Percentiles rank a stretch among this genome's conserved stretches.
Evolutionary conservation across 2,888 invertebrate genomes (phyloP).

Genomic region (Heliconius aoede): DNA sequence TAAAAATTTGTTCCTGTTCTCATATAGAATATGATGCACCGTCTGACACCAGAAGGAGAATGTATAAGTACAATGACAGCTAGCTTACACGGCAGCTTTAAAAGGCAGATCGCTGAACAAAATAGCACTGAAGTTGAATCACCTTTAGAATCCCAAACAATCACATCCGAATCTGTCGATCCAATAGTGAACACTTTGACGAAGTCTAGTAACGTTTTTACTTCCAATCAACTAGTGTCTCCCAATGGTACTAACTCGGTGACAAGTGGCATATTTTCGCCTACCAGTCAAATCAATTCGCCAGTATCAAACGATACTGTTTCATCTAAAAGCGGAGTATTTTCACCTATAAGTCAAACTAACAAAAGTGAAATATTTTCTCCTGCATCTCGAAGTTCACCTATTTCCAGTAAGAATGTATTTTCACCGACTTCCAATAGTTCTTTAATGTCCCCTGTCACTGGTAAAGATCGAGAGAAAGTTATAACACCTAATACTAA

Average conservation of each 20-base stretch:
- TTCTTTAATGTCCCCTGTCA: slow-evolving; percentile 73
- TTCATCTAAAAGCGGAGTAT: slow-evolving; percentile 80
- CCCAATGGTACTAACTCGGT: slow-evolving; percentile 81
- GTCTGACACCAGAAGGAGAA: slow-evolving; percentile 88
- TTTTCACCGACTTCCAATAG: slow-evolving; percentile 79
- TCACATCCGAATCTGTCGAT: slow-evolving; percentile 72
- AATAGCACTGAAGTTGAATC: slow-evolving; percentile 71
- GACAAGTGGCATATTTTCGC: slow-evolving; percentile 81
- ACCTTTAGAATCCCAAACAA: slow-evolving; percentile 71
- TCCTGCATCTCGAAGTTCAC: slow-evolving; percentile 77
- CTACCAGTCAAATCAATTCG: slow-evolving; percentile 81
- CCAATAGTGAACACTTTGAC: slow-evolving; percentile 72
- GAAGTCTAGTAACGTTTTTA: slow-evolving; percentile 71
- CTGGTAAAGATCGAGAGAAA: slow-evolving; percentile 76
- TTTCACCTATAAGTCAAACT: slow-evolving; percentile 80
- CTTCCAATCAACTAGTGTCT: slow-evolving; percentile 76
- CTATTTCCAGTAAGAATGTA: slow-evolving; percentile 75
- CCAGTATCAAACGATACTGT: slow-evolving; percentile 81
- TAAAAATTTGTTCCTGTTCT: slow-evolving; percentile 70
- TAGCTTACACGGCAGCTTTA: slow-evolving; percentile 86
- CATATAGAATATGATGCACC: slow-evolving; percentile 86
- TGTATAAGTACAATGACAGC: slow-evolving; percentile 85
- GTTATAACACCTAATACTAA: slow-evolving; percentile 76
- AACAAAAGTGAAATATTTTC: slow-evolving; percentile 80
- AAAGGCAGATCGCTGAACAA: slow-evolving; percentile 82